Conservation (phyloP, 2,888 invertebrate species). For the Seira ritae region DNA sequence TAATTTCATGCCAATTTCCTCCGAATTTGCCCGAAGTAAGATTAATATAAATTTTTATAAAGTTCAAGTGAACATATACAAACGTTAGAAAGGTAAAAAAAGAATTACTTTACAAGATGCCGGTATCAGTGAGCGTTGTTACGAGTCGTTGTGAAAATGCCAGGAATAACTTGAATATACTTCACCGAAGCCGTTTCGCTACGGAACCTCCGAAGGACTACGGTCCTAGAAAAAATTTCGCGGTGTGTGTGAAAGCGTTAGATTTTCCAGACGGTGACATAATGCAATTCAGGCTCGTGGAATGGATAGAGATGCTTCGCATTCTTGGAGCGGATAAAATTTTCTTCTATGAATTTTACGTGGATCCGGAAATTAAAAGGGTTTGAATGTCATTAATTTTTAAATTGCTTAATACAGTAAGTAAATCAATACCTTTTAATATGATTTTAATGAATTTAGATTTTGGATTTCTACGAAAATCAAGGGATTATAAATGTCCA, state of each 20-base stretch:
- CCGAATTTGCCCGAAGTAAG: slow-evolving; percentile 12
- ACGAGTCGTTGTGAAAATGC: slow-evolving; percentile 74
- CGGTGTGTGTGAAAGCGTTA: slow-evolving; percentile 76
- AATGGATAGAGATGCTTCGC: slow-evolving; percentile 77
- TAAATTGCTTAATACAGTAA: no score
- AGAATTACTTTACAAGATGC: no score
- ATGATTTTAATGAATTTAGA: slow-evolving; percentile 5
- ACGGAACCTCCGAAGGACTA: slow-evolving; percentile 71
- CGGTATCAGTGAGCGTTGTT: slow-evolving; percentile 75
- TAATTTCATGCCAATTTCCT: slow-evolving; percentile 40
- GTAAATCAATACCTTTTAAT: no score
- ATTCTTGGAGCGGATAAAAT: slow-evolving; percentile 76
- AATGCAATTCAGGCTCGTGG: slow-evolving; percentile 75
- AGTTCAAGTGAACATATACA: no score
- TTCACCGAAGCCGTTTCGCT: slow-evolving; percentile 68
- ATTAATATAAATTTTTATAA: no score
- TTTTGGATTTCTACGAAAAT: slow-evolving; percentile 73
- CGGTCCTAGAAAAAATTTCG: slow-evolving; percentile 74
- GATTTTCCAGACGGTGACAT: slow-evolving; percentile 76
- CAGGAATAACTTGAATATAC: slow-evolving; percentile 74
- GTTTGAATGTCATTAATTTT: no score
- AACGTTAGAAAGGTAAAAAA: no score
- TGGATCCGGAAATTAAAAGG: slow-evolving; percentile 76
- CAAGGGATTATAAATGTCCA: slow-evolving; percentile 73
- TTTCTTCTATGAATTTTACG: slow-evolving; percentile 76